Base-by-base conservation (phyloP, 64 coral and sea anemone species). In the Trachythela sp. region DNA sequence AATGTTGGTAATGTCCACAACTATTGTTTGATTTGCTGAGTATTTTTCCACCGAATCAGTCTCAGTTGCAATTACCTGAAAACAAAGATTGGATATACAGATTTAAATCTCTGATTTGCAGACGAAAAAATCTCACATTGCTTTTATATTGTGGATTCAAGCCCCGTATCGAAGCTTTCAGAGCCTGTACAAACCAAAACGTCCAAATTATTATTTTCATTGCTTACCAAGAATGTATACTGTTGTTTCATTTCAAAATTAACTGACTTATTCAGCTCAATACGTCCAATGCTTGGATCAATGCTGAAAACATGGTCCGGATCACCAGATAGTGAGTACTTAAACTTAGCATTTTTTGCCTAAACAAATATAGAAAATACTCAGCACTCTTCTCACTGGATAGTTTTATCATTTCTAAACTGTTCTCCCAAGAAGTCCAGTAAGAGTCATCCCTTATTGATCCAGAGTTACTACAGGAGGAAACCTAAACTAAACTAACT, bases 221-320 rank as follows among this genome's bases (percentile, higher is more conserved):
- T 45, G 42, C 75, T 80, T 36, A 80, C 75, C 37, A 39, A 15
- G 30, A 80, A 80, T 22, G 75, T 37, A 36, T 80, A 80, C 20
- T 80, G 75, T 80, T 80, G 75, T 38, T 80, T 30, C 30, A 20
- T 39, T 38, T 80, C 75, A 80, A 37, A 80, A 80, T 80, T 29
- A 37, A 80, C 31, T 37, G 75, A 36, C 9, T 39, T 80, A 30
- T 80, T 80, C 20, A 80, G 33, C 34, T 80, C 27, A 36, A 80
- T 80, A 18, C 75, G 75, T 37, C 75, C 75, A 80, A 39, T 80
- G 10, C 37, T 39, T 14, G 75, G 37, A 18, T 80, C 75, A 37
- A 80, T 80, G 20, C 33, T 35, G 34, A 80, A 80, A 35, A 80
- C 15, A 37, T 80, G 31, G 13, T 39, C 33, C 9, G 75, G 30